phyloP scores from a whole-genome alignment of 2,888 invertebrate species.

The Ochlodes sylvanus region DNA sequence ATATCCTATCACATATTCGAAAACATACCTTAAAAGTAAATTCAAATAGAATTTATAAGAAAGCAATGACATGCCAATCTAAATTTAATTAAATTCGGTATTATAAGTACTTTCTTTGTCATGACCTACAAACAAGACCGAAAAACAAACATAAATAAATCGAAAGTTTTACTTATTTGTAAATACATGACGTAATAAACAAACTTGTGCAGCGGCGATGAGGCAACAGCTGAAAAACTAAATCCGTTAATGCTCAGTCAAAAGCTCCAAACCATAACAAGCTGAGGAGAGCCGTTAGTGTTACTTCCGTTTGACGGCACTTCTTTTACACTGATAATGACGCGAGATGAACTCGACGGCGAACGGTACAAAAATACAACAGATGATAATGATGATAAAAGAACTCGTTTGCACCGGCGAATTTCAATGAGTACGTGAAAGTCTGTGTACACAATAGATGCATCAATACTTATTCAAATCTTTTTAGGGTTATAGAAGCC shows the following conservation, averaged over 20 bases:
- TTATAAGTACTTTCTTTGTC: no score
- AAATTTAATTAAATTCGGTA: no score
- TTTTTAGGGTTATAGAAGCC: background rate
- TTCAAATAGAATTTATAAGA: no score
- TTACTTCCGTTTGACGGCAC: background rate
- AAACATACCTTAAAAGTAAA: no score
- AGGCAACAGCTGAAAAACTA: constrained; percentile 7
- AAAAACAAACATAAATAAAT: background rate
- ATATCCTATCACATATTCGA: no score
- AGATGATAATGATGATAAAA: constrained; percentile 7
- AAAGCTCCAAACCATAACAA: constrained; percentile 4
- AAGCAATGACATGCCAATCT: no score
- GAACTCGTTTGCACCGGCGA: constrained; percentile 1
- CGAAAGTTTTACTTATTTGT: background rate
- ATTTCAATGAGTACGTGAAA: constrained; percentile 11
- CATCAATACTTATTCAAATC: constrained; percentile 3
- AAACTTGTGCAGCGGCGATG: background rate
- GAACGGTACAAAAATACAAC: constrained; percentile 12
- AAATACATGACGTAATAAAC: background rate
- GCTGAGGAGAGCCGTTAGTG: constrained; percentile 19
- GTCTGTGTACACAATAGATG: constrained; percentile 5
- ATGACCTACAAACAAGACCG: background rate
- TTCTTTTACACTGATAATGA: constrained; percentile 4
- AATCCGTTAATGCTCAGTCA: constrained; percentile 19
- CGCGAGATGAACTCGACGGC: constrained; percentile 2